These are phyloP conservation scores for Lanius collurio DNA, from an alignment of 2,113 vertebrate species.

Conservation along the genomic window DNA sequence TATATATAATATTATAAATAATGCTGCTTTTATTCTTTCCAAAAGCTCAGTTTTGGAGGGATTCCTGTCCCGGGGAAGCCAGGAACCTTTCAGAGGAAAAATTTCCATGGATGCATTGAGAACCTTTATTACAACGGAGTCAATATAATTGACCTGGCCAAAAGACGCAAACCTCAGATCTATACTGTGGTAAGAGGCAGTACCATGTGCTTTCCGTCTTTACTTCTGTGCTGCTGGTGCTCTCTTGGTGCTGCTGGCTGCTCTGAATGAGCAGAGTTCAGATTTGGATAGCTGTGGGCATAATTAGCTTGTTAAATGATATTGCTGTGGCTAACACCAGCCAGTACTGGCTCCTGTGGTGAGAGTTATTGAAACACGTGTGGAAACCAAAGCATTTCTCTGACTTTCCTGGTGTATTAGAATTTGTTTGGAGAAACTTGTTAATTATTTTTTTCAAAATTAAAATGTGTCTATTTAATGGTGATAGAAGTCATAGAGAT, in stretches of 20 bases:
- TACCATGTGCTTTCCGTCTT: neutral
- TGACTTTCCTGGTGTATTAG: neutral
- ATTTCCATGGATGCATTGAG: constrained; percentile 96
- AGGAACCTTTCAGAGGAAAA: constrained; percentile 96
- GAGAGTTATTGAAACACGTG: neutral
- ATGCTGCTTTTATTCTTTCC: constrained; percentile 49
- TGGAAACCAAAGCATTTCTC: neutral
- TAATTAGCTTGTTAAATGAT: neutral
- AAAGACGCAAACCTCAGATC: constrained; percentile 96
- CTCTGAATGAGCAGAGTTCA: neutral
- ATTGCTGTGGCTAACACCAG: neutral
- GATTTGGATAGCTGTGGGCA: neutral
- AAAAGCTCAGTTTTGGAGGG: constrained; percentile 96
- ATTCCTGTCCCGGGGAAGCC: constrained; percentile 96
- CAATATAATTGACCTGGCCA: constrained; percentile 95
- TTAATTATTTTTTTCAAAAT: neutral
- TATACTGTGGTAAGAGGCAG: constrained; percentile 90
- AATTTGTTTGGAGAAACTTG: neutral
- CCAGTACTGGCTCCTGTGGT: neutral
- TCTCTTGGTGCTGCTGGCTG: neutral
- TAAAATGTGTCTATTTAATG: neutral
- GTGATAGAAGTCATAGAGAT: neutral
- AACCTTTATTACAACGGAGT: constrained; percentile 98
- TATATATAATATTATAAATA: neutral
- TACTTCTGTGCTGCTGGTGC: neutral